These are phyloP conservation scores for Esox lucius DNA, from an alignment of 2,797 vertebrate genomes.

Conservation along the genomic window DNA sequence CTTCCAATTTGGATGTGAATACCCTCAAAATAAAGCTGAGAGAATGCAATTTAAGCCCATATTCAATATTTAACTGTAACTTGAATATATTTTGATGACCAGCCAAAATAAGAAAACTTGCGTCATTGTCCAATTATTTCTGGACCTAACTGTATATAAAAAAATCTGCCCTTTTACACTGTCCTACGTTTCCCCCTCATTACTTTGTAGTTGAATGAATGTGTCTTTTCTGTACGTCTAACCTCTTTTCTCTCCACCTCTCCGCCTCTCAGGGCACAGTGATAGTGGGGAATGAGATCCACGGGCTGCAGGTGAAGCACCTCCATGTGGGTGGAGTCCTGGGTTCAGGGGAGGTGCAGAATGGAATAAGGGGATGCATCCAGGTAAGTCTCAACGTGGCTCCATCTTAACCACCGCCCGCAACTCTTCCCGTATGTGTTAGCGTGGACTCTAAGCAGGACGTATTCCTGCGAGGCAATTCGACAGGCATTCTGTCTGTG, in stretches of 20 bases:
- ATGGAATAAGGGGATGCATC: constrained; percentile 92
- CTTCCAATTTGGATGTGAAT: too few relatives aligned
- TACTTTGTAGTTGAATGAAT: too few relatives aligned
- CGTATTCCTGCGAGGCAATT: background rate
- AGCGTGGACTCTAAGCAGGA: background rate
- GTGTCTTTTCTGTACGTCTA: too few relatives aligned
- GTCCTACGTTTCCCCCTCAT: too few relatives aligned
- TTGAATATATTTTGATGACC: too few relatives aligned
- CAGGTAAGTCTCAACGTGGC: constrained; percentile 78
- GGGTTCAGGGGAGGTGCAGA: constrained; percentile 86
- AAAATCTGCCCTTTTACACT: too few relatives aligned
- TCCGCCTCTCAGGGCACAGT: constrained; percentile 82
- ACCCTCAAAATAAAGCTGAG: too few relatives aligned
- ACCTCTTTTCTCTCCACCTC: constrained; percentile 10
- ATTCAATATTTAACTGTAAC: too few relatives aligned
- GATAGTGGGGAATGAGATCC: constrained; percentile 91
- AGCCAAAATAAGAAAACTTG: too few relatives aligned
- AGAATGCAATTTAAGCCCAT: too few relatives aligned
- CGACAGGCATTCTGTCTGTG: constrained; percentile 7
- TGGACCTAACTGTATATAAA: too few relatives aligned
- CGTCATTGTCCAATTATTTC: too few relatives aligned
- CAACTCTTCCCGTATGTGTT: background rate
- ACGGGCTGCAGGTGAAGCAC: constrained; percentile 94
- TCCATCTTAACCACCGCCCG: background rate
- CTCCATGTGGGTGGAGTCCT: constrained; percentile 92